Evolutionary conservation across 2,888 invertebrate species (phyloP).

Genomic region (Epicampocera succincta): DNA sequence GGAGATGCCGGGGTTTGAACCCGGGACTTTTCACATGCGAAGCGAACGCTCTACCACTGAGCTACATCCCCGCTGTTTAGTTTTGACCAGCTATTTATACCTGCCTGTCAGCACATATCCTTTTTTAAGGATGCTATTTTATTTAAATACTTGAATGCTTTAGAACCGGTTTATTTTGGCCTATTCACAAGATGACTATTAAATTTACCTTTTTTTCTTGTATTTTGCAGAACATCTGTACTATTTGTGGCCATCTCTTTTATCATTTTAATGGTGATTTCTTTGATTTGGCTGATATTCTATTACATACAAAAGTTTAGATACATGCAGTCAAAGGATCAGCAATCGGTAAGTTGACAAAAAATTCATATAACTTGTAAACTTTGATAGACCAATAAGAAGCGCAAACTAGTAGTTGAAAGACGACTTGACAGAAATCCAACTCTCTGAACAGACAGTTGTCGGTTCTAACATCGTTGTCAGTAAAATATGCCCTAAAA

Average conservation of each 20-base stretch:
- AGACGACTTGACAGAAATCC: too few relatives aligned
- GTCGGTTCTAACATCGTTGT: too few relatives aligned
- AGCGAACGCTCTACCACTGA: constrained; percentile 77
- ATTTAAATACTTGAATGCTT: too few relatives aligned
- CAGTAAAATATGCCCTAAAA: too few relatives aligned
- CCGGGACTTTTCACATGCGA: constrained; percentile 77
- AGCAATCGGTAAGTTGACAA: constrained; percentile 93
- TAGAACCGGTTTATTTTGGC: too few relatives aligned
- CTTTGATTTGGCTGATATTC: constrained; percentile 96
- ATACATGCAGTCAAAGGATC: constrained; percentile 96
- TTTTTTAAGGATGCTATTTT: constrained; percentile 33
- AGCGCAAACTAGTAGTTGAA: too few relatives aligned
- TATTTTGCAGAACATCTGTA: constrained; percentile 90
- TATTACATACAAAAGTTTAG: constrained; percentile 97
- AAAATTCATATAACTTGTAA: too few relatives aligned
- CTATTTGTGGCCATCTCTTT: constrained; percentile 97
- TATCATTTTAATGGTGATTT: constrained; percentile 96
- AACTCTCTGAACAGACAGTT: too few relatives aligned
- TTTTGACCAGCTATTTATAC: background rate
- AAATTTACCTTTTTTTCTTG: constrained; percentile 61
- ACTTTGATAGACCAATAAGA: too few relatives aligned
- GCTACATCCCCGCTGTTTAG: constrained; percentile 74
- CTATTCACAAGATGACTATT: too few relatives aligned
- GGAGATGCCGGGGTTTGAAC: constrained; percentile 76
- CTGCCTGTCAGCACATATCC: constrained; percentile 11